Percentiles rank a stretch among this genome's conserved stretches.
phyloP scores from a whole-genome alignment of 1,140 invertebrate species.

The Geopemphigus sp. region DNA sequence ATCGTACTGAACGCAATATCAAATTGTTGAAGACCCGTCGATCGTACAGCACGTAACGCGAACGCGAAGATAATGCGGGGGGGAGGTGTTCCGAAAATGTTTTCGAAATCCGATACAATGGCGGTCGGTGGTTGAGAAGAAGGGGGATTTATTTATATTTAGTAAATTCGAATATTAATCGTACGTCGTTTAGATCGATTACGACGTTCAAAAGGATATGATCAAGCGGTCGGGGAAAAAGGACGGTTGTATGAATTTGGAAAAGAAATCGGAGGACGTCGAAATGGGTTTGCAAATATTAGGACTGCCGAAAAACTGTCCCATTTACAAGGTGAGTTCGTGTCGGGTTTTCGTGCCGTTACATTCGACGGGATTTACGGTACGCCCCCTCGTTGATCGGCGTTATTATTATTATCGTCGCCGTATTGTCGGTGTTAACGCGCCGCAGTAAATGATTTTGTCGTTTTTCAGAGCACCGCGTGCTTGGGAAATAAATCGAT shows the following conservation, averaged over 20 bases:
- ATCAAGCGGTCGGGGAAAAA: not conserved
- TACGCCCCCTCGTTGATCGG: not conserved
- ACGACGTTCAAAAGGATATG: not conserved
- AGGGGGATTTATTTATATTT: too few relatives aligned
- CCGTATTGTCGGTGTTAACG: not conserved
- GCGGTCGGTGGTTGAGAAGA: too few relatives aligned
- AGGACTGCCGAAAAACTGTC: constrained; percentile 1
- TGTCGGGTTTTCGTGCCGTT: too few relatives aligned
- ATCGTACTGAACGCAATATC: too few relatives aligned
- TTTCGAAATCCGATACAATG: too few relatives aligned
- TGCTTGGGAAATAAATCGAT: constrained; percentile 14
- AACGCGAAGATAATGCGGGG: too few relatives aligned
- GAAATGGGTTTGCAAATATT: not conserved
- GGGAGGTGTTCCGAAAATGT: too few relatives aligned
- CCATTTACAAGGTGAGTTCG: not conserved
- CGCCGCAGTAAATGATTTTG: not conserved
- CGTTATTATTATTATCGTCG: not conserved
- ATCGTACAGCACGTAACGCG: too few relatives aligned
- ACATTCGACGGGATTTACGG: too few relatives aligned
- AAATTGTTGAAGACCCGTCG: too few relatives aligned
- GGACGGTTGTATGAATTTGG: not conserved
- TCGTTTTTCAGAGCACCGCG: not conserved
- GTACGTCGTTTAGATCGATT: not conserved
- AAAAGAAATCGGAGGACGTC: not conserved
- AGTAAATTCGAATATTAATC: too few relatives aligned